These are phyloP conservation scores for Pterostichus niger DNA, from an alignment of 2,888 invertebrate species.

Conservation along the genomic window DNA sequence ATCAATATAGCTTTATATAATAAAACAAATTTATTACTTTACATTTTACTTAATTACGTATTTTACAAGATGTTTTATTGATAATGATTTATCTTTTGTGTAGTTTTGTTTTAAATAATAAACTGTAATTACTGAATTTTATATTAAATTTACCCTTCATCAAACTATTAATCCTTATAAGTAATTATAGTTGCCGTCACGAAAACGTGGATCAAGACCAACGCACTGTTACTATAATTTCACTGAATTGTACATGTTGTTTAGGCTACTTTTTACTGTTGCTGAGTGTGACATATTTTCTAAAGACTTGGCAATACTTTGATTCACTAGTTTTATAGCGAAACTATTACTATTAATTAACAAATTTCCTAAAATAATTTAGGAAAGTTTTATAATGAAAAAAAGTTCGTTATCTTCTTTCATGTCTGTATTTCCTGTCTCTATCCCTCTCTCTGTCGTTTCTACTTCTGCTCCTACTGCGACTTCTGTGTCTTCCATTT, in stretches of 20 bases:
- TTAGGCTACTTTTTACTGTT: too few species aligned
- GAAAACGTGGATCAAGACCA: too few species aligned
- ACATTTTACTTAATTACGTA: conserved; percentile 41
- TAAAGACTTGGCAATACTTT: too few species aligned
- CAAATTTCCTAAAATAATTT: too few species aligned
- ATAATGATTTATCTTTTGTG: conserved; percentile 60
- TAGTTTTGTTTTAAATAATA: conserved; percentile 56
- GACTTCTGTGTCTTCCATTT: conserved; percentile 56
- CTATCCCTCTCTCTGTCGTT: conserved; percentile 55
- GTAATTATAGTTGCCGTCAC: neutral
- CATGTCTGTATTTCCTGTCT: conserved; percentile 40
- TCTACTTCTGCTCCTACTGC: conserved; percentile 47
- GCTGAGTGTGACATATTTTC: too few species aligned
- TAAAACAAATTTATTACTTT: conserved; percentile 58
- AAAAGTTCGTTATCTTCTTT: conserved; percentile 64
- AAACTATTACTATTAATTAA: too few species aligned
- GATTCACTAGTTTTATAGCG: too few species aligned
- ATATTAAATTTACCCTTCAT: neutral
- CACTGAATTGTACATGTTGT: too few species aligned
- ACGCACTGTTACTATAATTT: too few species aligned
- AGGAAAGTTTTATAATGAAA: too few species aligned
- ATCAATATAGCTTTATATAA: conserved; percentile 63
- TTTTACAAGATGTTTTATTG: conserved; percentile 49
- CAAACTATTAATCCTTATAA: conserved; percentile 1
- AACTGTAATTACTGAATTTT: conserved; percentile 59